Base-by-base conservation (phyloP, 2,888 invertebrate species). In the Sinelater perroti region DNA sequence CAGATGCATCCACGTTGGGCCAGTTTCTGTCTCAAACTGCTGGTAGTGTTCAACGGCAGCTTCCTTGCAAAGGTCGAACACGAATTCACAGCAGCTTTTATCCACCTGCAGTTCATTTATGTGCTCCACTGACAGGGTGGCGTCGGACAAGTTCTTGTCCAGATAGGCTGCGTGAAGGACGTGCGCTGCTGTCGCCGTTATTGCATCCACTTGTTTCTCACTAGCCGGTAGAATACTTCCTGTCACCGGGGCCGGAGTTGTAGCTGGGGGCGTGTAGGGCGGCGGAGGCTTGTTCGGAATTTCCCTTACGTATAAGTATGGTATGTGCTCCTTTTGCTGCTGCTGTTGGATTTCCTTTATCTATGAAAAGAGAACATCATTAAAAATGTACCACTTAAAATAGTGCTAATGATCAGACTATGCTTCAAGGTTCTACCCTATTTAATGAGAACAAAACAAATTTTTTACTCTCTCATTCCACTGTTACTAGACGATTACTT, bases 261-360 rank as follows among this genome's bases (percentile, higher is more conserved):
- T 65, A 28, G 72, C 67, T 1, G 87, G 88, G 4, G 88, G 87
- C 0, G 86, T 87, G 75, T 90, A 90, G 0, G 90, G 89, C 0
- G 90, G 89, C 1, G 90, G 89, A 6, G 89, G 88, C 70, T 89
- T 89, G 72, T 89, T 88, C 3, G 89, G 88, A 61, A 89, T 87
- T 75, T 87, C 87, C 38, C 88, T 76, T 33, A 85, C 78, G 72
- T 80, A 87, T 65, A 78, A 78, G 71, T 80, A 85, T 33, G 83
- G 80, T 11, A 80, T 75, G 63, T 81, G 80, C 56, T 81, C 81
- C 52, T 82, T 81, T 51, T 79, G 79, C 66, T 82, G 80, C 53
- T 78, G 79, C 69, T 84, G 83, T 69, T 84, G 83, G 14, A 85
- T 76, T 70, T 83, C 82, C 68, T 85, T 85, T 52, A 86, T 84